Evolutionary conservation across 2,113 vertebrate species (phyloP), one percentile per base, ranked within the genome.

Genomic region (Clarias macrocephalus): DNA sequence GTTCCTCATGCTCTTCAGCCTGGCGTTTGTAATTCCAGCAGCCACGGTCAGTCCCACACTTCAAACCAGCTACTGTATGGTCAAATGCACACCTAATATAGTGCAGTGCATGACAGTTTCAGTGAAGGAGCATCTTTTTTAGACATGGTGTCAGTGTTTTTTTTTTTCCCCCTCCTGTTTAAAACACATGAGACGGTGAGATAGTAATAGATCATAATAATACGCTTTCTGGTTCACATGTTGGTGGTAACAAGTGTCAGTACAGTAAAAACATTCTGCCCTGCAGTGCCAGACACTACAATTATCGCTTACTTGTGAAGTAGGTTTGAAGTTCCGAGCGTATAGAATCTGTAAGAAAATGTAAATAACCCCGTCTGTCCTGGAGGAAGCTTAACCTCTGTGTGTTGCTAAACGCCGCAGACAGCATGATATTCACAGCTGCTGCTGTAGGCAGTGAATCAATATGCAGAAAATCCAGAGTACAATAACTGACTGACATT

Each of bases 21-120:
- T 99, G 93, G 97, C 97, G 89, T 99, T 99, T 80, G 97, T 97
- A 4, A 98, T 96, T 89, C 98, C 98, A 0, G 97, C 98, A 87
- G 96, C 97, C 85, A 98, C 96, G 92, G 98, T 99, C 91, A 91
- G 94, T 76, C 2, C 33, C 77, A 80, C 9, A 59, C 9, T 0
- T 9, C 28, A 79, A 56, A 25, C 4, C 21, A 76, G 21, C 21
- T 75, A 42, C 37, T 48, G 42, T 48, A 5, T 75, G 72, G 21
- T 48, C 72, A 75, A 73, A 23, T 30, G 48, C 33, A 73, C 37
- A 48, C 19, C 37, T 48, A 23, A 42, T 42, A 11, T 42, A 21
- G 18, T 73, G 9, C 21, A 75, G 37, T 75, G 21, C 3, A 5
- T 42, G 23, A 73, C 19, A 75, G 19, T 75, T 75, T 37, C 37